Evolutionary conservation across 2,113 vertebrate genomes (phyloP), one percentile per base, ranked within the genome.

Genomic region (Microtus ochrogaster): DNA sequence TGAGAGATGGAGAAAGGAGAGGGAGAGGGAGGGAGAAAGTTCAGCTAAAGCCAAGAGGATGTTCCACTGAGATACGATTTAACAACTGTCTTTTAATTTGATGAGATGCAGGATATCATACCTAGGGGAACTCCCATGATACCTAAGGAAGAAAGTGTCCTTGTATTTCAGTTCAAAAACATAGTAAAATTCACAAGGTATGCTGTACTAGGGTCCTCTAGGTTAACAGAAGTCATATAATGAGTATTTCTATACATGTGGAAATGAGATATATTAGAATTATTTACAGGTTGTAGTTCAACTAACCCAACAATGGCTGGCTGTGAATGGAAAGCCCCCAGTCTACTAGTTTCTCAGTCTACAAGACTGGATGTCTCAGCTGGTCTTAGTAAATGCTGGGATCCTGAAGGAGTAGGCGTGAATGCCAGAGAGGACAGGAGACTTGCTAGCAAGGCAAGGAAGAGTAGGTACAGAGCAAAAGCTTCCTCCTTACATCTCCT

Each of bases 91-190:
- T 2, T 65, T 3, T 30, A 70, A 86, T 92, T 5, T 82, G 13
- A 72, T 86, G 33, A 95, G 16, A 73, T 41, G 5, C 5, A 85
- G 61, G 9, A 26, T n/a, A 78, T 14, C 17, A 65, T 85, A 90
- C 10, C n/a, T 79, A 33, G 90, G 24, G 21, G 21, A 58, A 93
- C 83, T 95, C 26, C 4, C 2, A n/a, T 93, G 49, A 72, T 21
- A n/a, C 65, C 47, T 5, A 39, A 88, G 28, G 49, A 79, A 72
- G 36, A 63, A 79, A 61, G 1, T 55, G 52, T 39, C 52, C 6
- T 83, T 19, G 3, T 74, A 63, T 92, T 90, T 92, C 19, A 81
- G 22, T 74, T 94, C 74, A 84, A 93, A 82, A 76, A 33, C 12
- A 41, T 47, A 76, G 41, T 94, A 65, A 44, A 68, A 70, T 84